Evolutionary conservation across 2,888 invertebrate species (phyloP), one percentile per base, ranked within the genome.

Genomic region (Orthonychiurus folsomi): DNA sequence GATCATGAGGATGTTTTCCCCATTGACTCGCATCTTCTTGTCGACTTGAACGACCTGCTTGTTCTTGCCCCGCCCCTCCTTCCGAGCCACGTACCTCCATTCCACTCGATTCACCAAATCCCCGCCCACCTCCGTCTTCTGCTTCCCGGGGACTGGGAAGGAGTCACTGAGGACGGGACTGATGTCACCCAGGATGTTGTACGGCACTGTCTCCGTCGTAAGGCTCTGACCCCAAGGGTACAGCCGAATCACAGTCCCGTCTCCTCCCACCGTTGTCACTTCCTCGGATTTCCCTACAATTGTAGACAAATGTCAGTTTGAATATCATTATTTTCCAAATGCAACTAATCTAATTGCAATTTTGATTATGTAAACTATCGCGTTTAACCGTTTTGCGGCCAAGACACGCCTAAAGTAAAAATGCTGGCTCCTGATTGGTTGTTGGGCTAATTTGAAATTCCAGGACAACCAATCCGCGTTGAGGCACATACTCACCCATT

Each of bases 71-170:
- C 80, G 68, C 21, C 82, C 85, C 47, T 86, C 81, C 66, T 89
- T 85, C 57, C 92, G 81, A 63, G 93, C 81, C 80, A 93, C 93
- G 79, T 93, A 95, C 50, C 93, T 83, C 95, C 95, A 96, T 79
- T 96, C 95, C 74, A 95, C 91, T 68, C 93, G 83, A 75, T 94
- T 94, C 0, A 92, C 91, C 61, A 93, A 77, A 75, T 93, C 93
- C 0, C 92, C 90, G 25, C 90, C 89, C 20, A 93, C 87, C 80
- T 92, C 92, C 0, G 89, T 90, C 64, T 87, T 84, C 76, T 93
- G 92, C 75, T 92, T 91, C 0, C 91, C 89, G 1, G 93, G 91
- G 0, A 93, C 90, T 0, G 92, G 93, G 75, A 91, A 92, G 73
- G 89, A 91, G 77, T 93, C 92, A 0, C 88, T 89, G n/a, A 93